Evolutionary conservation across 2,113 vertebrate species (phyloP).

Genomic region (Microcebus murinus): DNA sequence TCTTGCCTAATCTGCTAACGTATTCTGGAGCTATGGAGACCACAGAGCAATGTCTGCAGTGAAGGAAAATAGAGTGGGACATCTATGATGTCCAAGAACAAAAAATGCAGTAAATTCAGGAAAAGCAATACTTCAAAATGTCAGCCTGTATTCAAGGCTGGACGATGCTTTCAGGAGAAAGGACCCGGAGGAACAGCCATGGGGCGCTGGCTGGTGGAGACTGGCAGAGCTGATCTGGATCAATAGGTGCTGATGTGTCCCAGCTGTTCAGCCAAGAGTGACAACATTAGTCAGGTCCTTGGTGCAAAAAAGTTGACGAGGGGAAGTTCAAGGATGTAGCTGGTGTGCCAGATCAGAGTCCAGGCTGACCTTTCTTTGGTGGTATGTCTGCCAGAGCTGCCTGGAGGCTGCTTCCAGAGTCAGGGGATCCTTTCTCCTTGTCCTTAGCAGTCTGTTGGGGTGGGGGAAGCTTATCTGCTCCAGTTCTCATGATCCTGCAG

Average conservation of each 20-base stretch:
- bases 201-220: rapidly evolving
- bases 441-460: not conserved
- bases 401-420: not conserved
- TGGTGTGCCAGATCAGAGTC: not conserved
- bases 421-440: not conserved
- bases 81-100: not conserved
- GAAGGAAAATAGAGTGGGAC: not conserved
- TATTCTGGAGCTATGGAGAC: not conserved
- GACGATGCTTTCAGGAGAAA: not conserved
- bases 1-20: not conserved
- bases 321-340: not conserved
- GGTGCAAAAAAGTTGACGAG: not conserved
- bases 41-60: not conserved
- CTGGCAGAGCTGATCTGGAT: not conserved
- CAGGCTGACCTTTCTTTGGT: not conserved
- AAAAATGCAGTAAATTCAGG: not conserved
- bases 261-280: not conserved
- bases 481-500: not conserved
- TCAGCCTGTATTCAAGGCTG: not conserved
- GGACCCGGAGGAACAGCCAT: not conserved
- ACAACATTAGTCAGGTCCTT: not conserved
- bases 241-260: not conserved
- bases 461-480: not conserved
- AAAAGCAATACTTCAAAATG: not conserved
- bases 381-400: not conserved